These are phyloP conservation scores for Malurus leucopterus DNA, from an alignment of 2,797 vertebrate genomes.

Conservation along the genomic window DNA sequence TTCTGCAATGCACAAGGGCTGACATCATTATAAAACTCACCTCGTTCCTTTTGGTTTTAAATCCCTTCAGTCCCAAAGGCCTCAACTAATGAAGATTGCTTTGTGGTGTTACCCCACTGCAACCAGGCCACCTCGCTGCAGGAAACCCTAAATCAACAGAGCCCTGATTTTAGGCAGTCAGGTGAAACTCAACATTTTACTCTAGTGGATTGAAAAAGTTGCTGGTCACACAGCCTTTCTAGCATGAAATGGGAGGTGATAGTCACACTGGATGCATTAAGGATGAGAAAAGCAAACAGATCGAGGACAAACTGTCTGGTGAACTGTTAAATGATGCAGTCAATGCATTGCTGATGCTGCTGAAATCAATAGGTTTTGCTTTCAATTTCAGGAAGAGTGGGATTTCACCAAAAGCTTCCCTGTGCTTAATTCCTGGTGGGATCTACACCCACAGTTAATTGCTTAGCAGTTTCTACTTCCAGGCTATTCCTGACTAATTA, in stretches of 20 bases:
- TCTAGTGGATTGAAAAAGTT: background rate
- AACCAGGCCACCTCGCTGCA: background rate
- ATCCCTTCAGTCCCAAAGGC: background rate
- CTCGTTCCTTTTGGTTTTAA: background rate
- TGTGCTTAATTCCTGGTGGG: background rate
- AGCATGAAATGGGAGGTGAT: background rate
- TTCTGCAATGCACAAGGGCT: background rate
- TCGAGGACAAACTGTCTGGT: background rate
- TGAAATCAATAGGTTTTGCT: background rate
- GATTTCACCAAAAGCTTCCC: background rate
- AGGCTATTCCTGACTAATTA: background rate
- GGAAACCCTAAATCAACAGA: background rate
- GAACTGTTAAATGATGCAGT: background rate
- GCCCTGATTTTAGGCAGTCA: background rate
- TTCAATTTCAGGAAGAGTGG: background rate
- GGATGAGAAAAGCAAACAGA: background rate
- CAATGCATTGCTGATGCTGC: background rate
- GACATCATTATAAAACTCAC: background rate
- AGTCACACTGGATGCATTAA: background rate
- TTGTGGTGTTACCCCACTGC: background rate
- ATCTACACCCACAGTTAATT: background rate
- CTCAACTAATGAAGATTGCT: background rate
- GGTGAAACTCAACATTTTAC: background rate
- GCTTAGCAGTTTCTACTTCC: background rate
- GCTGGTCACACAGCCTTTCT: background rate